A percentile compares a stretch with the other conserved stretches of the same genome.
phyloP scores from a whole-genome alignment of 2,888 invertebrate genomes.

The Pachymerium ferrugineum region DNA sequence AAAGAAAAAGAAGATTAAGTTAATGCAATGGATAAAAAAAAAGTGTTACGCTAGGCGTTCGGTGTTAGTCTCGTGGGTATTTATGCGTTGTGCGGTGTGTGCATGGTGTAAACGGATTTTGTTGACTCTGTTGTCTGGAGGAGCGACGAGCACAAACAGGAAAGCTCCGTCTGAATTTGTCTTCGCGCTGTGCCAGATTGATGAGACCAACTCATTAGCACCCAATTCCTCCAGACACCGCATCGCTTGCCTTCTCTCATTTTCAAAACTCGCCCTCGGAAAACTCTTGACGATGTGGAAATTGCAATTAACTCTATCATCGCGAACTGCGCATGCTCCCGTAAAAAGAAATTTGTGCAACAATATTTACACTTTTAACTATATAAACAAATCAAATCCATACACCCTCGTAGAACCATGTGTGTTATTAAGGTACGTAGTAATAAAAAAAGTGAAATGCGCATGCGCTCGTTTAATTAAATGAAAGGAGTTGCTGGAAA shows the following conservation, averaged over 20 bases:
- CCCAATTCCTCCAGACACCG: neutral
- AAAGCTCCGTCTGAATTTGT: neutral
- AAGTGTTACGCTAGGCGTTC: neutral
- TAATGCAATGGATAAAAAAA: too few species aligned
- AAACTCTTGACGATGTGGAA: neutral
- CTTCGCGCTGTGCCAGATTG: neutral
- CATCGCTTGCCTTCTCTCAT: neutral
- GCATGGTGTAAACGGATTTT: neutral
- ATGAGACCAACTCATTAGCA: constrained; percentile 14
- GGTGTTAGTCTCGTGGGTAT: neutral
- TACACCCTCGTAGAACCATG: too few species aligned
- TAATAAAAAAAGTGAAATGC: too few species aligned
- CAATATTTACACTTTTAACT: too few species aligned
- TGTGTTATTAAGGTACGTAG: too few species aligned
- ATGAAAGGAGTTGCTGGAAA: too few species aligned
- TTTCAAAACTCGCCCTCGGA: neutral
- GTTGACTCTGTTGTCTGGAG: constrained; percentile 5
- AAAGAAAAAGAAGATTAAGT: too few species aligned
- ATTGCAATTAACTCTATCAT: constrained; percentile 16
- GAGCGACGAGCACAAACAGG: constrained; percentile 11
- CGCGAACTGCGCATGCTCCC: too few species aligned
- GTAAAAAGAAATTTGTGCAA: too few species aligned
- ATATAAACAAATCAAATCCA: too few species aligned
- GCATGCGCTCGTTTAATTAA: too few species aligned
- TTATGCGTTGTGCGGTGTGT: neutral